These are phyloP conservation scores for Callyntrura guangdongensis DNA, from an alignment of 2,888 invertebrate species.

Conservation along the genomic window DNA sequence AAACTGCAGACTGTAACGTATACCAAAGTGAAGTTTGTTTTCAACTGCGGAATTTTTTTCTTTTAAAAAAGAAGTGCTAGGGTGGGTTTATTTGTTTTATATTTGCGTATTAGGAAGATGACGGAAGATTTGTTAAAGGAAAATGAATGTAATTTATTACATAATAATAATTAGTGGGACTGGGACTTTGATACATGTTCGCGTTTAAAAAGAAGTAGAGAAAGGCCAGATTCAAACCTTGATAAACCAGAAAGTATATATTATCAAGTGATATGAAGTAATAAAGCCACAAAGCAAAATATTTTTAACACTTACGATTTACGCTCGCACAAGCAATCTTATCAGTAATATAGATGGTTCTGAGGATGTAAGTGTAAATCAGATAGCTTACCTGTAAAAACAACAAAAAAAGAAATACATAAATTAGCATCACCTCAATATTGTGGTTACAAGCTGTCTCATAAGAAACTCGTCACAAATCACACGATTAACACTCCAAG, in stretches of 20 bases:
- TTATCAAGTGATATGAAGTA: too few relatives aligned
- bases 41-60: background rate
- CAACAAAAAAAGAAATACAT: slow-evolving; percentile 18
- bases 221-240: background rate
- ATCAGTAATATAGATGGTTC: background rate
- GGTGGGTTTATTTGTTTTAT: background rate
- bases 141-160: background rate
- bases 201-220: background rate
- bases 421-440: background rate
- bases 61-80: background rate
- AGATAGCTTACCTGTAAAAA: slow-evolving; percentile 26
- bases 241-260: too few relatives aligned
- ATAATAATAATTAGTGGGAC: background rate
- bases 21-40: background rate
- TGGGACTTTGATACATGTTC: background rate
- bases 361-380: background rate
- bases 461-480: background rate
- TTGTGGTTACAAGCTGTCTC: background rate
- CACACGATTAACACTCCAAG: too few relatives aligned
- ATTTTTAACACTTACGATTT: slow-evolving; percentile 19
- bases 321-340: background rate
- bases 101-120: background rate
- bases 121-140: slow-evolving; percentile 9
- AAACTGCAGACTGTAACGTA: background rate
- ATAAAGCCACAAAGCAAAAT: background rate